Percentiles rank a stretch among this genome's conserved stretches.
Evolutionary conservation across 2,797 vertebrate species (phyloP).

Genomic region (Onychomys leucogaster): DNA sequence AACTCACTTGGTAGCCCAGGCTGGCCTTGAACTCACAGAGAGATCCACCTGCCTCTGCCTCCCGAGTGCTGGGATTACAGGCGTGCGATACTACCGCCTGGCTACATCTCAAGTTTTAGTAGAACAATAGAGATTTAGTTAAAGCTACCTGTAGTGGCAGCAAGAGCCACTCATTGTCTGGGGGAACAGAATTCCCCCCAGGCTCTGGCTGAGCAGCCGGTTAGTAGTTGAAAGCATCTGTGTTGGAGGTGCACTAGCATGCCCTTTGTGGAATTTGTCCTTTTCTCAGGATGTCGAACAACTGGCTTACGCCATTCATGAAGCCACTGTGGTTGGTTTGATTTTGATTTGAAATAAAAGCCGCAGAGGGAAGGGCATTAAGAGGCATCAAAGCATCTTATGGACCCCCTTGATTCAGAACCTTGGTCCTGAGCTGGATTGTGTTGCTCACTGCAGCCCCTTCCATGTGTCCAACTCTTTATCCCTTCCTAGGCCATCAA

Average conservation of each 20-base stretch:
- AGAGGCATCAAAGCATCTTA: neutral
- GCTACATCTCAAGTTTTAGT: too few relatives aligned
- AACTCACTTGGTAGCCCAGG: too few relatives aligned
- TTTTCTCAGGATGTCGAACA: rapidly evolving
- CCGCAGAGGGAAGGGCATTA: rapidly evolving
- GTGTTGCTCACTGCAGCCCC: rapidly evolving
- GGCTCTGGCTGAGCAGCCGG: neutral
- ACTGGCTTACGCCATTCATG: neutral
- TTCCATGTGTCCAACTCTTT: rapidly evolving
- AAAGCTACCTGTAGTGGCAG: too few relatives aligned
- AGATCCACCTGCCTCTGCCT: too few relatives aligned
- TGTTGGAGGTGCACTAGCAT: neutral
- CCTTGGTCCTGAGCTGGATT: rapidly evolving
- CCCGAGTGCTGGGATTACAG: too few relatives aligned
- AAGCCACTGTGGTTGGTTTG: neutral
- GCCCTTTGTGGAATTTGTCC: neutral
- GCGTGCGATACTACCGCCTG: too few relatives aligned
- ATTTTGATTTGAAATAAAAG: neutral
- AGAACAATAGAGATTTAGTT: neutral
- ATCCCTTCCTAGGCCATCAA: conserved; percentile 87
- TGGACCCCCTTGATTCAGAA: neutral
- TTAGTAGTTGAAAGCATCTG: neutral
- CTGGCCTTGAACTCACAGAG: too few relatives aligned
- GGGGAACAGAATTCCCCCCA: neutral
- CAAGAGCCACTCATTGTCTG: too few relatives aligned